Percentiles rank a stretch among this genome's conserved stretches.
These are phyloP conservation scores for Schizotus pectinicornis DNA, from an alignment of 2,888 invertebrate species.

Conservation along the genomic window DNA sequence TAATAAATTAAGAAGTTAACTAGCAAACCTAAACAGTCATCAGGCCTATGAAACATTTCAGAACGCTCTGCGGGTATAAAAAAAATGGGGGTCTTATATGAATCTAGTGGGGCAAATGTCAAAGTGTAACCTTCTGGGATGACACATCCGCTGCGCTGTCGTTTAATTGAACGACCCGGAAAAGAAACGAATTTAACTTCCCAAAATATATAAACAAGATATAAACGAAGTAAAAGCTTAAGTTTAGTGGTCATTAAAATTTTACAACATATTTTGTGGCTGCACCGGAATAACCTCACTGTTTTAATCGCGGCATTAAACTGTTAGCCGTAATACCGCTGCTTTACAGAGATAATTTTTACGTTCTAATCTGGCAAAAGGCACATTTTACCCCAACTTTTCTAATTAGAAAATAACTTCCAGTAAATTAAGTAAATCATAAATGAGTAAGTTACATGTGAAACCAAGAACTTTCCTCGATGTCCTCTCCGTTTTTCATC, in stretches of 20 bases:
- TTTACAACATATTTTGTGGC: conserved; percentile 42
- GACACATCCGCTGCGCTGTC: neutral
- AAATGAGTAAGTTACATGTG: neutral
- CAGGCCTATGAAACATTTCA: too few relatives aligned
- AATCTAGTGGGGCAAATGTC: too few relatives aligned
- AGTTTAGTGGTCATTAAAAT: conserved; percentile 41
- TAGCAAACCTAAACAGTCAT: too few relatives aligned
- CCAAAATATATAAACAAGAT: conserved; percentile 26
- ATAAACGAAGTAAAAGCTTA: conserved; percentile 33
- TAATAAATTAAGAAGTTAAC: too few relatives aligned
- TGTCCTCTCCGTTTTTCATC: too few relatives aligned
- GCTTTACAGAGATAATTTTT: conserved; percentile 37
- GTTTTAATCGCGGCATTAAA: conserved; percentile 41
- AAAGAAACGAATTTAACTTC: conserved; percentile 9
- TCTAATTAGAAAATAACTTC: conserved; percentile 19
- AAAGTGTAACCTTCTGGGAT: too few relatives aligned
- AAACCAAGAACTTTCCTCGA: too few relatives aligned
- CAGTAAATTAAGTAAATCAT: conserved; percentile 7
- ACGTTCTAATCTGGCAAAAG: conserved; percentile 27
- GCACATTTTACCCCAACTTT: conserved; percentile 9
- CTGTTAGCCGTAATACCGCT: conserved; percentile 33
- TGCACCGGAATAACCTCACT: conserved; percentile 35
- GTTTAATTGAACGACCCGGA: neutral
- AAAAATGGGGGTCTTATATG: too few relatives aligned
- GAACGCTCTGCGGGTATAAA: too few relatives aligned